A percentile compares a stretch with the other conserved stretches of the same genome.
phyloP scores from a whole-genome alignment of 2,113 vertebrate species.

The Hirundichthys speculiger region DNA sequence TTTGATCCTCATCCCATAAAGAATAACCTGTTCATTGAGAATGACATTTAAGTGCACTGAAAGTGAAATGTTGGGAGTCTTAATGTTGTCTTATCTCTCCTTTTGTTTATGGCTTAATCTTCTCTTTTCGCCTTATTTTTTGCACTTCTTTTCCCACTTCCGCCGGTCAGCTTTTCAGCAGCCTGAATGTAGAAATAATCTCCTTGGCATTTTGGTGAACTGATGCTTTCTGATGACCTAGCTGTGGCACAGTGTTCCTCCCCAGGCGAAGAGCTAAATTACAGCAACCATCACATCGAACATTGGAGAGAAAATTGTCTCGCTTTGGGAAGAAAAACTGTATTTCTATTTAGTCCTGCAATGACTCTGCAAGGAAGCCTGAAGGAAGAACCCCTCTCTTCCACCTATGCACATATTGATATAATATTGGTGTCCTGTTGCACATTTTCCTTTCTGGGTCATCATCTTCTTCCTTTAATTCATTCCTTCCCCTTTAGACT shows the following conservation, averaged over 20 bases:
- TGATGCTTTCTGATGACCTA: constrained; percentile 48
- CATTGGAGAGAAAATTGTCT: constrained; percentile 57
- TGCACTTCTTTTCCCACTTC: neutral
- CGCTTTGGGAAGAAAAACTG: constrained; percentile 38
- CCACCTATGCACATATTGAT: neutral
- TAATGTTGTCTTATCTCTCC: neutral
- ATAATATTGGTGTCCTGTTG: too few species aligned
- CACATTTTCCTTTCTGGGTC: too few species aligned
- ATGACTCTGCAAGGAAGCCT: constrained; percentile 42
- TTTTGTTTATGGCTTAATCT: neutral
- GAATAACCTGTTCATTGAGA: too few species aligned
- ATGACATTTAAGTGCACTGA: too few species aligned
- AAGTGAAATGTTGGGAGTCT: too few species aligned
- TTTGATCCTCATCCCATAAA: too few species aligned
- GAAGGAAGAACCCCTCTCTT: constrained; percentile 35
- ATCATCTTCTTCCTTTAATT: too few species aligned
- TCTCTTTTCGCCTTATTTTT: neutral
- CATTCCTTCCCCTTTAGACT: too few species aligned
- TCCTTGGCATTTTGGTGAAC: constrained; percentile 49
- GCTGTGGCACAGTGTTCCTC: constrained; percentile 62
- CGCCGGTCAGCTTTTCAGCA: constrained; percentile 4
- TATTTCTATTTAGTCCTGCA: constrained; percentile 61
- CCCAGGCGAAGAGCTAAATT: constrained; percentile 59
- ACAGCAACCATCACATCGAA: constrained; percentile 53
- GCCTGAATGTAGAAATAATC: constrained; percentile 44